phyloP scores from a whole-genome alignment of 2,888 invertebrate species.

The Eremobia ochroleuca region DNA sequence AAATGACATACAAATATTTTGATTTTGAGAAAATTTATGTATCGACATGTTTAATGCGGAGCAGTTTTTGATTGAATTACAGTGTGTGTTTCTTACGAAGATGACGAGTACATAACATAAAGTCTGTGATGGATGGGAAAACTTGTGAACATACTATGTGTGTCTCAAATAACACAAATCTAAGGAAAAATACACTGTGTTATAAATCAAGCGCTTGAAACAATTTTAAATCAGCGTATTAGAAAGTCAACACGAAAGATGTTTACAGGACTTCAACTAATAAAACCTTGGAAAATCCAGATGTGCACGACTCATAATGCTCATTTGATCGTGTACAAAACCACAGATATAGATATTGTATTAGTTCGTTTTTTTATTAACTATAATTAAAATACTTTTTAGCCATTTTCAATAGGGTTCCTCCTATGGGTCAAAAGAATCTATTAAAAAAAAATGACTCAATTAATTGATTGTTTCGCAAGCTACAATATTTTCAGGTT shows the following conservation, averaged over 20 bases:
- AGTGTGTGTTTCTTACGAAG: background rate
- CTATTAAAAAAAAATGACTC: too few relatives aligned
- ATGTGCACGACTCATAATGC: too few relatives aligned
- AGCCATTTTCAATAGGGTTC: too few relatives aligned
- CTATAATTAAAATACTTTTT: too few relatives aligned
- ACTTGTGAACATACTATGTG: background rate
- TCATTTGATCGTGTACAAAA: too few relatives aligned
- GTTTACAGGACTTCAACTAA: background rate
- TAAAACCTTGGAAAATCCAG: too few relatives aligned
- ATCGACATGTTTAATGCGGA: background rate
- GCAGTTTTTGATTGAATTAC: background rate
- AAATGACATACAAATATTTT: background rate
- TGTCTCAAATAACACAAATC: background rate
- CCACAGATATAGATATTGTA: too few relatives aligned
- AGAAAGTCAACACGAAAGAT: background rate
- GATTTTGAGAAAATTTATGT: background rate
- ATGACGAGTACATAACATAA: background rate
- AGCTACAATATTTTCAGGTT: too few relatives aligned
- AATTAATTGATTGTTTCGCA: too few relatives aligned
- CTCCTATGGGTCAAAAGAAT: too few relatives aligned
- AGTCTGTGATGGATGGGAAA: background rate
- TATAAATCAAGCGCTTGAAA: background rate
- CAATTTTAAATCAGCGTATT: background rate
- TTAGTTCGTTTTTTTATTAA: too few relatives aligned
- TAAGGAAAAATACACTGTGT: background rate